Evolutionary conservation across 2,797 vertebrate species (phyloP), one percentile per base, ranked within the genome.

Genomic region (Parambassis ranga): DNA sequence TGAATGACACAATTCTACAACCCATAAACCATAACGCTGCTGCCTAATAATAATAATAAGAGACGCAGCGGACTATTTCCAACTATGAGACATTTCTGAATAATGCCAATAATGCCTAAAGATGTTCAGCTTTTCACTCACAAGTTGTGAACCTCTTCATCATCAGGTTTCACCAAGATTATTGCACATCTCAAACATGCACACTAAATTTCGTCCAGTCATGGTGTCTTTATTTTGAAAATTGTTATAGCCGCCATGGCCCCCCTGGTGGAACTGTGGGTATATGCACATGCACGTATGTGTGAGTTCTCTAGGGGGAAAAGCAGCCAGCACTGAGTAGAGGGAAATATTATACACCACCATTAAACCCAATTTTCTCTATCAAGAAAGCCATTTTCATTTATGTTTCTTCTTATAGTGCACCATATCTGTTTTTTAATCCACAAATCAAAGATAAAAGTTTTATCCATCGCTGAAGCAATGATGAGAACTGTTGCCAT

Each of bases 281-380:
- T n/a, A n/a, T n/a, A n/a, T n/a, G n/a, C n/a, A n/a, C n/a, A n/a
- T n/a, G n/a, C n/a, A n/a, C n/a, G 2, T 60, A 11, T 15, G 10
- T 35, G 42, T 10, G 18, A 33, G 28, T 22, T 43, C 20, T 41
- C 23, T 1, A 15, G 20, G 36, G 33, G 58, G 26, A 61, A 52
- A 48, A 57, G 32, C 27, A 48, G 49, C 18, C 13, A 31, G 18
- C 31, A 10, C 10, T 4, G 31, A 44, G 27, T 30, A 41, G 18
- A 50, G 26, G 16, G n/a, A 56, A 50, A 53, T 57, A 32, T 67
- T 65, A 44, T 43, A 26, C 31, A 44, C 44, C 63, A 41, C 74
- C 44, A 65, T 77, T 68, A 71, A 74, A 47, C 47, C 38, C 44
- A 58, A 65, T 77, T 74, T 62, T 51, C 18, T 58, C 3, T 16